Conservation (phyloP, 2,113 vertebrate genomes). For the Ia io region DNA sequence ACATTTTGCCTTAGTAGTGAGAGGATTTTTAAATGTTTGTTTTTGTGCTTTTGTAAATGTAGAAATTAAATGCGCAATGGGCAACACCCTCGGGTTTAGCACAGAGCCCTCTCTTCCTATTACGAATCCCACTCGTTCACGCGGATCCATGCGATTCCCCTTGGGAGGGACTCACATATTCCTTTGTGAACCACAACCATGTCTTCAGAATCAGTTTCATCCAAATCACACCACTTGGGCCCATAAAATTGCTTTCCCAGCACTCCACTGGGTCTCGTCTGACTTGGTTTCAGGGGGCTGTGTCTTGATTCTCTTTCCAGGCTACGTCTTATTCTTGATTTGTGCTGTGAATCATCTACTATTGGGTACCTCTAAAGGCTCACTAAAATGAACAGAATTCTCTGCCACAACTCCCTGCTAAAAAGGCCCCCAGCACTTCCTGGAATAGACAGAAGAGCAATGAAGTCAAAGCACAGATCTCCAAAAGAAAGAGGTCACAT, state of each 20-base stretch:
- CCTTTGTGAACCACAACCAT: not conserved
- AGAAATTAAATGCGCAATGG: not conserved
- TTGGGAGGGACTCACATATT: not conserved
- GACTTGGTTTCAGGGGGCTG: not conserved
- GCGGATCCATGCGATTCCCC: not conserved
- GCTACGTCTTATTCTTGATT: conserved; percentile 34
- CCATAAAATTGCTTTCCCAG: not conserved
- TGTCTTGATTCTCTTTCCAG: not conserved
- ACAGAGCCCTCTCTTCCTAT: not conserved
- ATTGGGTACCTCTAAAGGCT: conserved; percentile 30
- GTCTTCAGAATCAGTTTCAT: not conserved
- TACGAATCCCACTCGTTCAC: not conserved
- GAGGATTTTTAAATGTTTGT: not conserved
- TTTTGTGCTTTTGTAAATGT: not conserved
- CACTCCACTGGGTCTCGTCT: not conserved
- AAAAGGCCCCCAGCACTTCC: conserved; percentile 23
- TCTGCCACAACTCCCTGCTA: conserved; percentile 28
- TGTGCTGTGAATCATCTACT: conserved; percentile 36
- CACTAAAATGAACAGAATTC: conserved; percentile 52
- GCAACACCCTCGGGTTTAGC: not conserved
- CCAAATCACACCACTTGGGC: not conserved
- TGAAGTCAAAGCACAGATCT: not conserved
- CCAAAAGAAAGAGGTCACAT: not conserved
- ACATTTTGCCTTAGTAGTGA: not conserved
- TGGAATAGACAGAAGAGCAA: not conserved